Evolutionary conservation across 2,113 vertebrate species (phyloP), one percentile per base, ranked within the genome.

Genomic region (Callithrix jacchus): DNA sequence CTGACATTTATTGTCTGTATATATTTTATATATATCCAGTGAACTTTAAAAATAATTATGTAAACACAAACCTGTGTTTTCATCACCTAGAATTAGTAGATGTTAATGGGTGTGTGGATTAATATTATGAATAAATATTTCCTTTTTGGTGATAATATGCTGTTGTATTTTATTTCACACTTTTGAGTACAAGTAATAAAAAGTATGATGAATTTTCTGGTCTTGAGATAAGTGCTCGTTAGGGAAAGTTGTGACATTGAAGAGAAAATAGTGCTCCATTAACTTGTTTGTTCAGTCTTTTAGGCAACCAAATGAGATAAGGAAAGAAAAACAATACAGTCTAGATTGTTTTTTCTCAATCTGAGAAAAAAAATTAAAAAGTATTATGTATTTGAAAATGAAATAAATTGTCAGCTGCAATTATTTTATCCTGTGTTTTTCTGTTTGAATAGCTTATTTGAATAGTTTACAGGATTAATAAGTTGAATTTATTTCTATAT

Each of bases 1-100:
- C 14, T 66, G 85, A 70, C 8, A 27, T 85, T 84, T 97, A n/a
- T 94, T 93, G 81, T 93, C 58, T 91, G 21, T 88, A 0, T 52
- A 17, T 88, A 11, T 86, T 68, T 61, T 73, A 68, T 64, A 32
- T 64, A 64, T 64, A 64, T 64, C 27, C 61, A 64, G 61, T 14
- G 61, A 64, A 32, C 61, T 64, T 64, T 30, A 64, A 64, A 64
- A 30, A 32, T 64, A 64, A 64, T 64, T 32, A 32, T 13, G 12
- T 14, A 18, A 52, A 27, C 12, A 32, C 21, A 74, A 87, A 80
- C 20, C 25, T 47, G 30, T 73, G 52, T 92, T n/a, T 93, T 47
- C 20, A 27, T 89, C 52, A 30, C 45, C 32, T 54, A 42, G 32
- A 91, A 87, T 93, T 90, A 95, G 32, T 82, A 90, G 42, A 37